Evolutionary conservation across 2,888 invertebrate species (phyloP), one percentile per base, ranked within the genome.

Genomic region (Empis stercorea): DNA sequence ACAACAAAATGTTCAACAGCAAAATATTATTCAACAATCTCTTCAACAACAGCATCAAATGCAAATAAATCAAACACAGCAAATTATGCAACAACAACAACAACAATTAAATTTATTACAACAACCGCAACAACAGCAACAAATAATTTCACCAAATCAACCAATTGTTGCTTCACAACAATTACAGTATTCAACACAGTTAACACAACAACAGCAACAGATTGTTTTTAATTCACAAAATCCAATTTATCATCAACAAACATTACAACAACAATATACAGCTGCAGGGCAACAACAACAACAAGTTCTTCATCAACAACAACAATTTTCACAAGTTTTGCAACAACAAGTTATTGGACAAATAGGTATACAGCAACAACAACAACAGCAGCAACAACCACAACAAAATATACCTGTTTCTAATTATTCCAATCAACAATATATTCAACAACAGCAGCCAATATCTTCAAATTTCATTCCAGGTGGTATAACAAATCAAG

Each of bases 161-260:
- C 55, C 51, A 40, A 43, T 40, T n/a, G n/a, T n/a, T 38, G 30
- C 40, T 23, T 37, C 46, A 30, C 46, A 51, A 30, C 52, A 52
- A 45, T 46, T 51, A 71, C 70, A 52, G 70, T 72, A 38, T 37
- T 56, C 73, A 49, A 30, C 37, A 4, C 23, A 30, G 7, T 4
- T 13, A n/a, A n/a, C n/a, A n/a, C n/a, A n/a, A 9, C 32, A 4
- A 5, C 32, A 34, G n/a, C 55, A 55, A 43, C 54, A 55, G 38
- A 43, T 34, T 13, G 23, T 27, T 4, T 27, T 27, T 9, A 27
- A 27, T 27, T 27, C 23, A 27, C 23, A 27, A 9, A 27, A 49
- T 53, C 5, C 41, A 52, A 15, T 45, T 50, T 44, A 52, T 34
- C 52, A 52, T 23, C 56, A 52, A 10, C 55, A 56, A 20, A 50